These are phyloP conservation scores for Agapornis canus DNA, from an alignment of 2,797 vertebrate species.

Conservation along the genomic window DNA sequence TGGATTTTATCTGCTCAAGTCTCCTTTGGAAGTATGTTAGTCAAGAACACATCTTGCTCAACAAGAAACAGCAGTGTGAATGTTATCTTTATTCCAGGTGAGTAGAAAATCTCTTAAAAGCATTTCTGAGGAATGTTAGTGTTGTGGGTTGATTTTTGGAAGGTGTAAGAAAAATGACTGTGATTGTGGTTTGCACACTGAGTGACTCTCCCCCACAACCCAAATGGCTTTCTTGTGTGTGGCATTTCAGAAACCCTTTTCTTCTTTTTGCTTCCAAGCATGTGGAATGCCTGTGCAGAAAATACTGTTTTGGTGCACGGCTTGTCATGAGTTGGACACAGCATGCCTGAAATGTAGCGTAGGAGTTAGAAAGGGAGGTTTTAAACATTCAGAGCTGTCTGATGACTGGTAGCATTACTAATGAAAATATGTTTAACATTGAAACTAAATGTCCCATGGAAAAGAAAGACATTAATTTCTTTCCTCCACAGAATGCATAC, in stretches of 20 bases:
- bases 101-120: slow-evolving; percentile 11
- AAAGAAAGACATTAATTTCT: not conserved
- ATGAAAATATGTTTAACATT: slow-evolving; percentile 1
- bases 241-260: not conserved
- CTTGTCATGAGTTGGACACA: slow-evolving; percentile 29
- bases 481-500: not conserved
- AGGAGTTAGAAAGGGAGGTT: slow-evolving; percentile 10
- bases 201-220: slow-evolving; percentile 2
- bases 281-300: not conserved
- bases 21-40: not conserved
- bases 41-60: not conserved
- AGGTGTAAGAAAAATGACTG: slow-evolving; percentile 5
- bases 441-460: slow-evolving; percentile 4
- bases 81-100: slow-evolving; percentile 39
- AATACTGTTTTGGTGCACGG: not conserved
- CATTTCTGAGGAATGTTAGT: not conserved
- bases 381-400: slow-evolving; percentile 32
- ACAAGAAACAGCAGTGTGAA: not conserved
- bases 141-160: slow-evolving; percentile 14
- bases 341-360: not conserved
- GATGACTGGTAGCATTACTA: slow-evolving; percentile 2
- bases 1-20: not conserved
- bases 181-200: slow-evolving; percentile 23
- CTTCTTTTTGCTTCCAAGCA: not conserved
- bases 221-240: not conserved